These are phyloP conservation scores for Tokudaia tokunoshimensis DNA, from an alignment of 2,797 vertebrate species.

Conservation along the genomic window DNA sequence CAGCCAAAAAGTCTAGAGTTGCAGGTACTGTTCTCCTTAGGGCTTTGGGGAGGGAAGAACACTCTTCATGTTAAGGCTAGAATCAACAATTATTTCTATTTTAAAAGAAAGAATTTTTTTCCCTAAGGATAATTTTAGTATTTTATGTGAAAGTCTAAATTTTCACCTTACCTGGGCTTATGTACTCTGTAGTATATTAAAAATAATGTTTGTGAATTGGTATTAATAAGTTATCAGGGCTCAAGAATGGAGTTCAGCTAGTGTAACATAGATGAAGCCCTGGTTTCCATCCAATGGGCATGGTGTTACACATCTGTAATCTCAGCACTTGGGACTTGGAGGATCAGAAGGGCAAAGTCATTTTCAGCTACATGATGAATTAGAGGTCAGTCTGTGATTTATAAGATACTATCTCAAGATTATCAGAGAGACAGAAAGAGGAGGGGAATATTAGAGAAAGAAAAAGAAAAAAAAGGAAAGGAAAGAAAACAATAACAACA, in stretches of 20 bases:
- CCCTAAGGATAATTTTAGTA: not conserved
- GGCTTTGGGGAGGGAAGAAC: not conserved
- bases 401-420: not conserved
- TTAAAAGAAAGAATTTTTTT: not conserved
- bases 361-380: not conserved
- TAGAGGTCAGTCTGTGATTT: not conserved
- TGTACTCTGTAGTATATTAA: not conserved
- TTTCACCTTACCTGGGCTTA: constrained; percentile 16
- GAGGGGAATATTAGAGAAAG: no score
- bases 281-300: not conserved
- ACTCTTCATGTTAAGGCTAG: not conserved
- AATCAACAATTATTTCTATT: not conserved
- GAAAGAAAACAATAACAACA: not conserved
- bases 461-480: no score
- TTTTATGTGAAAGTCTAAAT: constrained; percentile 44
- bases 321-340: not conserved
- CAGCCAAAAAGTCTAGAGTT: constrained; percentile 83
- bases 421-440: not conserved
- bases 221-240: not conserved
- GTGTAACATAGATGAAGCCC: not conserved
- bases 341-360: not conserved
- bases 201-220: constrained; percentile 1
- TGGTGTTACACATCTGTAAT: not conserved
- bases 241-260: not conserved
- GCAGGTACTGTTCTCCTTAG: constrained; percentile 77